phyloP scores from a whole-genome alignment of 2,797 vertebrate species.

The Spatula versicolor region DNA sequence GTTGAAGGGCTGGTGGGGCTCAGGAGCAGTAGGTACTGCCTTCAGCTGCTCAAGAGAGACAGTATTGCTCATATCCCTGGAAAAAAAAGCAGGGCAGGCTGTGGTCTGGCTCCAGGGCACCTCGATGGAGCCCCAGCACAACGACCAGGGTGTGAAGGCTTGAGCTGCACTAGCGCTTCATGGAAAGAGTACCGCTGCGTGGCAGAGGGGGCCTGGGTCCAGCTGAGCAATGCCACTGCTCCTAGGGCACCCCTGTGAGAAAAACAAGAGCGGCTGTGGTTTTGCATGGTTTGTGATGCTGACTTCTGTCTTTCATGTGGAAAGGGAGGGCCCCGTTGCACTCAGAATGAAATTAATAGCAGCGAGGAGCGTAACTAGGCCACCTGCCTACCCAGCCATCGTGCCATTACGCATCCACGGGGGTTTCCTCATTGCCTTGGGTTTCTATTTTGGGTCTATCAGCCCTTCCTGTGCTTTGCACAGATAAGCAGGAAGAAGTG shows the following conservation, averaged over 20 bases:
- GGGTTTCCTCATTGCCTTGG: neutral
- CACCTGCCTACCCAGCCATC: neutral
- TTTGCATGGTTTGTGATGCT: neutral
- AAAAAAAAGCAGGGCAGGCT: neutral
- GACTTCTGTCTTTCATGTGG: neutral
- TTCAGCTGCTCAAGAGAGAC: neutral
- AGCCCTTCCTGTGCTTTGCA: neutral
- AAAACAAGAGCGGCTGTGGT: fast-evolving
- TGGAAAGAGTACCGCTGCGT: neutral
- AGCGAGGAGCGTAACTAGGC: neutral
- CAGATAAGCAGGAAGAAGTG: neutral
- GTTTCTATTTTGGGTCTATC: neutral
- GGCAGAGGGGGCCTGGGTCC: neutral
- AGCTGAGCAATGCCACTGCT: neutral
- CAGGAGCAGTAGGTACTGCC: neutral
- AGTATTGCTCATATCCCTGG: neutral
- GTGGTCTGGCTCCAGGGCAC: neutral
- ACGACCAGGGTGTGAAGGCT: neutral
- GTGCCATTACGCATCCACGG: fast-evolving
- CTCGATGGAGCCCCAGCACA: neutral
- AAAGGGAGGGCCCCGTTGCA: neutral
- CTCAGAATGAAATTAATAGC: neutral
- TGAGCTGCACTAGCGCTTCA: too few relatives aligned
- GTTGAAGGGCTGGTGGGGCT: neutral
- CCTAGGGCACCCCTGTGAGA: neutral